Evolutionary conservation across 2,888 invertebrate species (phyloP).

Genomic region (Acanthosepion esculentum): DNA sequence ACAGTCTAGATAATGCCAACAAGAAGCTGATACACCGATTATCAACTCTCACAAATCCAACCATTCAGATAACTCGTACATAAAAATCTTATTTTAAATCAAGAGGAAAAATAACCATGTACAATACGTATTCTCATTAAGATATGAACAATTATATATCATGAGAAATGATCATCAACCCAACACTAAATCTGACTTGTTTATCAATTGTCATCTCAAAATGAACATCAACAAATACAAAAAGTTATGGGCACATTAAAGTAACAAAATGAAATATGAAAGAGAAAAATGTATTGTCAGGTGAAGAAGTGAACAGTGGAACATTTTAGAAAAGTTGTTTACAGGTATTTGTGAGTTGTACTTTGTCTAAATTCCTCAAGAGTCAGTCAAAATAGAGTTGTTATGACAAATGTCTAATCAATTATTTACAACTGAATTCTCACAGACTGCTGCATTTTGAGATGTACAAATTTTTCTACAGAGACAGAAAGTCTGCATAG

Average conservation of each 20-base stretch:
- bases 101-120: neutral
- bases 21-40: no score
- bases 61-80: no score
- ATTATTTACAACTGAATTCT: neutral
- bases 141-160: neutral
- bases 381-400: neutral
- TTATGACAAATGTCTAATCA: slow-evolving; percentile 2
- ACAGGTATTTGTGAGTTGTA: neutral
- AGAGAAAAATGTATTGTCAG: neutral
- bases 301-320: no score
- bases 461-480: neutral
- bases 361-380: slow-evolving; percentile 6
- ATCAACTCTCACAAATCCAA: no score
- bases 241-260: neutral
- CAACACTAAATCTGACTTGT: neutral
- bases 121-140: neutral
- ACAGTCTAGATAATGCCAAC: no score
- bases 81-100: no score
- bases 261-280: neutral
- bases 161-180: neutral
- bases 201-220: neutral
- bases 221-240: neutral
- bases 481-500: neutral
- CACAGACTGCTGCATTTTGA: neutral
- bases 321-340: neutral